Conservation (phyloP, 2,113 vertebrate species). For the Brienomyrus brachyistius region DNA sequence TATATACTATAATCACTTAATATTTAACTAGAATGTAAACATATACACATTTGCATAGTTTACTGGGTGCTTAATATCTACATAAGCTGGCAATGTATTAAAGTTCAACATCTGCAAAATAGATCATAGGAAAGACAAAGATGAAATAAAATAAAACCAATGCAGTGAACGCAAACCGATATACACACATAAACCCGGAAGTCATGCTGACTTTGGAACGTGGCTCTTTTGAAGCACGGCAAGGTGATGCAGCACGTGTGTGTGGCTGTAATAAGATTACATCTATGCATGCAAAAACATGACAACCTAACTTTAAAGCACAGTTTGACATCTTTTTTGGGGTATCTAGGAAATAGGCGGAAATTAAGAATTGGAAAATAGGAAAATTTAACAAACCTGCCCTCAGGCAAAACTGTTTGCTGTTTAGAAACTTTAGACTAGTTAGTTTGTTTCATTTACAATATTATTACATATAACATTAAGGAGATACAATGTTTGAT, state of each 20-base stretch:
- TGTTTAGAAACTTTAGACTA: slow-evolving; percentile 21
- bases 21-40: neutral
- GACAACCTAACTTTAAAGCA: slow-evolving; percentile 50
- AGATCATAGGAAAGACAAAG: neutral
- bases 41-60: neutral
- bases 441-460: neutral
- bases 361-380: slow-evolving; percentile 39
- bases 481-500: neutral
- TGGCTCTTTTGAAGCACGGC: slow-evolving; percentile 22
- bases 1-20: neutral
- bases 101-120: neutral
- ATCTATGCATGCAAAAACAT: slow-evolving; percentile 41
- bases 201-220: neutral
- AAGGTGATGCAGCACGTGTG: slow-evolving; percentile 32
- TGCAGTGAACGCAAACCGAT: neutral
- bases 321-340: slow-evolving; percentile 59
- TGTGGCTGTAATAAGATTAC: slow-evolving; percentile 61
- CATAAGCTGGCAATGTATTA: neutral
- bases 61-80: neutral
- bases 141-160: neutral
- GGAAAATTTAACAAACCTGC: slow-evolving; percentile 28
- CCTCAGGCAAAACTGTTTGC: slow-evolving; percentile 43
- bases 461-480: neutral
- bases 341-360: slow-evolving; percentile 24
- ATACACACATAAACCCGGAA: neutral